Conservation (phyloP, 1,140 invertebrate species). For the Drosophila guanche region DNA sequence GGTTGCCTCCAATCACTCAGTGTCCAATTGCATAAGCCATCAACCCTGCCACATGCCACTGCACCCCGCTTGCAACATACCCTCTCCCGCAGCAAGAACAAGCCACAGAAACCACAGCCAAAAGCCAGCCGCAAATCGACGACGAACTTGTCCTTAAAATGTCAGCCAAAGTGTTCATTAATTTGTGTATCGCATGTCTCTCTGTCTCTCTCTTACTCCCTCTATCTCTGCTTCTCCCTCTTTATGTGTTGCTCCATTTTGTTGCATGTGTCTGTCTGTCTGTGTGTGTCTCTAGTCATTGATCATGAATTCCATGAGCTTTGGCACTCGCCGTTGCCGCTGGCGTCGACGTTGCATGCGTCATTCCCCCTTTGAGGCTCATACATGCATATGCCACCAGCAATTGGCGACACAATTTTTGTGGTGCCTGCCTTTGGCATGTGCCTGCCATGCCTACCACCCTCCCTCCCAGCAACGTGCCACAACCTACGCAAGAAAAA, state of each 20-base stretch:
- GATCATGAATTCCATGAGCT: slow-evolving; percentile 80
- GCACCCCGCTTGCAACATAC: background rate
- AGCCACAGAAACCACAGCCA: slow-evolving; percentile 20
- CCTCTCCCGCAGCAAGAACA: background rate
- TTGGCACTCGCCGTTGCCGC: slow-evolving; percentile 57
- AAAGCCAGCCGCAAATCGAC: slow-evolving; percentile 35
- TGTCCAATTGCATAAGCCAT: slow-evolving; percentile 67
- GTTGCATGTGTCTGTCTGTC: slow-evolving; percentile 33
- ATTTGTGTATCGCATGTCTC: slow-evolving; percentile 61
- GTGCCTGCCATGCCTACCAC: slow-evolving; percentile 36
- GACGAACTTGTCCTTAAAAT: slow-evolving; percentile 81
- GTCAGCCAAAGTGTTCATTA: slow-evolving; percentile 80
- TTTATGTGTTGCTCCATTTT: slow-evolving; percentile 41
- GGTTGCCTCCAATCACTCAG: slow-evolving; percentile 64
- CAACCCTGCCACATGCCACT: slow-evolving; percentile 35
- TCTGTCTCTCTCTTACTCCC: slow-evolving; percentile 22
- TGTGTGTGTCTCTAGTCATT: slow-evolving; percentile 73
- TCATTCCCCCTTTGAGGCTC: slow-evolving; percentile 41
- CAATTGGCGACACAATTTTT: slow-evolving; percentile 77
- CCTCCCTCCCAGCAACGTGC: background rate
- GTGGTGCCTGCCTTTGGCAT: slow-evolving; percentile 70
- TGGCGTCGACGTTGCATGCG: slow-evolving; percentile 54
- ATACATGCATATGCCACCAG: slow-evolving; percentile 16
- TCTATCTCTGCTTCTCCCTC: slow-evolving; percentile 30
- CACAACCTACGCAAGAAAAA: slow-evolving; percentile 64